Base-by-base conservation (phyloP, 1,140 invertebrate genomes). In the Potamilus streckersoni region DNA sequence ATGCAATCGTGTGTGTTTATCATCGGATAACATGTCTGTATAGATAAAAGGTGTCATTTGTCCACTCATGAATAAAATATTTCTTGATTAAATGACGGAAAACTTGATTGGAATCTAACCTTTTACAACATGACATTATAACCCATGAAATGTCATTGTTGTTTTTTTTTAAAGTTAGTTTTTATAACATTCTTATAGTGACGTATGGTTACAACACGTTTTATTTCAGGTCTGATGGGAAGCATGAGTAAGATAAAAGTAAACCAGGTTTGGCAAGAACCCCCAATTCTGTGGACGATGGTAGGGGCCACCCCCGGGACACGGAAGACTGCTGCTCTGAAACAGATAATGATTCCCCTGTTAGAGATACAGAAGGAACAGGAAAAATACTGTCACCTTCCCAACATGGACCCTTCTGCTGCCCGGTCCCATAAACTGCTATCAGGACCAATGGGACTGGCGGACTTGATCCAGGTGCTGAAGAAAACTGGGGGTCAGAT, bases 201-300 rank as follows among this genome's bases (percentile, higher is more conserved):
- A 6, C 6, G 6, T 49, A 49, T 49, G 38, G 38, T 49, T 49
- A 49, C 38, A 49, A 49, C 38, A 49, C 38, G 38, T 49, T 11
- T 49, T 56, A 23, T 63, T 71, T 20, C 73, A 83, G 82, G 69
- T 27, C 65, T 83, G 23, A 77, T 83, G 74, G 82, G 82, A 15
- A 74, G 62, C 13, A 77, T 78, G 59, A 81, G 79, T n/a, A 77
- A 61, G 11, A 78, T 83, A 8, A 76, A 74, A 59, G 82, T 81
- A 67, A 78, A 83, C 71, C 61, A 67, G 4, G 61, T 58, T 1
- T 83, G 82, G 82, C 72, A 60, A 60, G 82, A 83, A 61, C 79
- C 82, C 2, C 78, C 82, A 13, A 71, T 83, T 16, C 19, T 83
- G 23, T 83, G 82, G 82, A 76, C 73, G 20, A 64, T 79, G 55